Percentiles rank a stretch among this genome's conserved stretches.
Evolutionary conservation across 2,113 vertebrate species (phyloP).

Genomic region (Suncus etruscus): DNA sequence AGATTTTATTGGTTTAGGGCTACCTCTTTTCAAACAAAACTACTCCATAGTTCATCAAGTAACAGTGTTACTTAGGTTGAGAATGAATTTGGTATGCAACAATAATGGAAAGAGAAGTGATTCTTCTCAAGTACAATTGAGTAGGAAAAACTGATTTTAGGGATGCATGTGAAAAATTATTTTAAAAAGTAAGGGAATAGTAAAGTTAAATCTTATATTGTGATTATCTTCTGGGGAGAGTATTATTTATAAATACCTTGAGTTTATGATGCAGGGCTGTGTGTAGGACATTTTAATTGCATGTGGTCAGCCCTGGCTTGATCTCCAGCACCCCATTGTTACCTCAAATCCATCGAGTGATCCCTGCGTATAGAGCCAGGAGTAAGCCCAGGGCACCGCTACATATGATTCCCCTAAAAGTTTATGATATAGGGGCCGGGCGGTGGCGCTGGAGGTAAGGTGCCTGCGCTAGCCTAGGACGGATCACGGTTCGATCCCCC

Average conservation of each 20-base stretch:
- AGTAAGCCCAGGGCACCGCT: too few relatives aligned
- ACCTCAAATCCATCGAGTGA: too few relatives aligned
- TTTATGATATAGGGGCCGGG: too few relatives aligned
- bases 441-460: too few relatives aligned
- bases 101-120: conserved; percentile 15
- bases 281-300: too few relatives aligned
- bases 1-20: conserved; percentile 36
- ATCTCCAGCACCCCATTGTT: too few relatives aligned
- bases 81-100: conserved; percentile 40
- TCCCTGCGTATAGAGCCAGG: too few relatives aligned
- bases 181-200: conserved; percentile 46
- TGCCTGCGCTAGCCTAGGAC: too few relatives aligned
- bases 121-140: conserved; percentile 13
- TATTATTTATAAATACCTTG: conserved; percentile 19
- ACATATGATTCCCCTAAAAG: too few relatives aligned
- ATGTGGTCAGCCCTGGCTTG: too few relatives aligned
- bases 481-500: too few relatives aligned
- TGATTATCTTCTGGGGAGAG: neutral
- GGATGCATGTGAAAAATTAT: conserved; percentile 37
- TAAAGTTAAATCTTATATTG: conserved; percentile 20
- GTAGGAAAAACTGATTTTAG: conserved; percentile 37
- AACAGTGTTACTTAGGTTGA: conserved; percentile 27
- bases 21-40: conserved; percentile 44
- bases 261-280: neutral
- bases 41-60: neutral